These are phyloP conservation scores for Siphlonurus alternatus DNA, from an alignment of 2,888 invertebrate genomes.

Conservation along the genomic window DNA sequence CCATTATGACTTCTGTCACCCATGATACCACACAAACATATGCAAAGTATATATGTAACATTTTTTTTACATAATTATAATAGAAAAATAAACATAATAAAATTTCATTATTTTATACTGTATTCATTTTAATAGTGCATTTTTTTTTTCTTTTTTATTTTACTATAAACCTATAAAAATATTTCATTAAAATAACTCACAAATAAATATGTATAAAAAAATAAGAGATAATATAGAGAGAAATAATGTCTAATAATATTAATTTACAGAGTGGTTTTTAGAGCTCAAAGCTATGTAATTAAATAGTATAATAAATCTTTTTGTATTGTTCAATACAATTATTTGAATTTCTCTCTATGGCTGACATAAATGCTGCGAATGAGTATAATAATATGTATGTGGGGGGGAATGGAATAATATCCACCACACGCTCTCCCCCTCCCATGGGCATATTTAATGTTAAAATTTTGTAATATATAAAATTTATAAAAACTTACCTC, in stretches of 20 bases:
- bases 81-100: too few species aligned
- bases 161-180: not conserved
- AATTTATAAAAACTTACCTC: slow-evolving; percentile 53
- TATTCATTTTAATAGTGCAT: not conserved
- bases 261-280: not conserved
- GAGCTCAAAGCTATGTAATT: not conserved
- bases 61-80: too few species aligned
- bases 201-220: not conserved
- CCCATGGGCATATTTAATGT: not conserved
- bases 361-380: not conserved
- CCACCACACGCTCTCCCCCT: too few species aligned
- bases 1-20: not conserved
- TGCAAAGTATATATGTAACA: not conserved
- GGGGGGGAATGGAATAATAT: not conserved
- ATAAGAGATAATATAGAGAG: not conserved
- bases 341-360: not conserved
- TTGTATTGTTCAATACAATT: not conserved
- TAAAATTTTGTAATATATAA: too few species aligned
- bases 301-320: not conserved
- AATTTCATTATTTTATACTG: not conserved
- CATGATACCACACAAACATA: not conserved
- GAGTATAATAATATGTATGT: not conserved
- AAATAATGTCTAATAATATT: not conserved
- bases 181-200: slow-evolving; percentile 1
- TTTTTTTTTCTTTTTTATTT: not conserved